These are phyloP conservation scores for Bugulina stolonifera DNA, from an alignment of 2,888 invertebrate species.

Conservation along the genomic window DNA sequence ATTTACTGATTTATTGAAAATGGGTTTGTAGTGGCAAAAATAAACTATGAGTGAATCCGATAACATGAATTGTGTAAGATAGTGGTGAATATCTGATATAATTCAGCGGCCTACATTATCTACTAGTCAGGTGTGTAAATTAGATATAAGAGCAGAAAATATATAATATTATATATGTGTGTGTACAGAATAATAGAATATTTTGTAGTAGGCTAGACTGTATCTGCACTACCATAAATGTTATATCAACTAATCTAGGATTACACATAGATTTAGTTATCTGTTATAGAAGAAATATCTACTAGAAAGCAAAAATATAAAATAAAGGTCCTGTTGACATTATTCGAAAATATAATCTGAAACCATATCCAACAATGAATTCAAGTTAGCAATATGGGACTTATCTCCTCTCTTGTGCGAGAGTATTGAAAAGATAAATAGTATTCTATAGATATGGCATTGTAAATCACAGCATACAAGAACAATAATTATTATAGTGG, in stretches of 20 bases:
- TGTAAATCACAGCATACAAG: background rate
- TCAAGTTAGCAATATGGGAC: no score
- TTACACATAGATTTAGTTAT: background rate
- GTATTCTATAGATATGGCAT: background rate
- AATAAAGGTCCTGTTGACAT: background rate
- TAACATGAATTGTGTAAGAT: background rate
- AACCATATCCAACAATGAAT: background rate
- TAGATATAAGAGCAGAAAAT: background rate
- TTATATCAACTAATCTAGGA: background rate
- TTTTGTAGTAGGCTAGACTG: no score
- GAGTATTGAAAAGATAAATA: background rate
- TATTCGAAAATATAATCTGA: background rate
- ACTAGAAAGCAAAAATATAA: background rate
- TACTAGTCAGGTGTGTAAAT: background rate
- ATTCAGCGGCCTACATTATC: background rate
- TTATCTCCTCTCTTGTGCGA: background rate
- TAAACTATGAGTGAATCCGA: slow-evolving; percentile 23
- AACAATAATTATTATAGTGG: no score
- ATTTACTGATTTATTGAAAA: slow-evolving; percentile 25
- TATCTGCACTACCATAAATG: background rate
- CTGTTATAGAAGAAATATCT: background rate
- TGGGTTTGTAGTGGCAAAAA: slow-evolving; percentile 23
- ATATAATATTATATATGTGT: background rate
- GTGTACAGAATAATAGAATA: no score
- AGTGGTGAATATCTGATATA: background rate